Percentiles rank a stretch among this genome's conserved stretches.
phyloP scores from a whole-genome alignment of 2,888 invertebrate genomes.

The Eupithecia abbreviata region DNA sequence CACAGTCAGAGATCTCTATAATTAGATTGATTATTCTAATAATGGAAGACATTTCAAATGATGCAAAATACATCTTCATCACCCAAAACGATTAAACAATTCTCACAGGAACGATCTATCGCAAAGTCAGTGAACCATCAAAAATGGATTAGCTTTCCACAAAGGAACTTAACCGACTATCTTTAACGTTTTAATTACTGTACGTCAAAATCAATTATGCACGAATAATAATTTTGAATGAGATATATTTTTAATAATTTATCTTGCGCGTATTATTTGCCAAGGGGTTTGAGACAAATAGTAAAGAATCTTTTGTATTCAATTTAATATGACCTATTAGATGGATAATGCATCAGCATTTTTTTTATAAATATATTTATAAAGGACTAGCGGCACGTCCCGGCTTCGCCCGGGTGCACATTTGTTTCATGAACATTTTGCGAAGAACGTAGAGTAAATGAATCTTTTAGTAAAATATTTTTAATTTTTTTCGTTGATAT shows the following conservation, averaged over 20 bases:
- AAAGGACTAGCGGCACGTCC: too few relatives aligned
- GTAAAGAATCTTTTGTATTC: neutral
- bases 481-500: too few relatives aligned
- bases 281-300: constrained; percentile 44
- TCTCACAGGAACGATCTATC: constrained; percentile 60
- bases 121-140: constrained; percentile 63
- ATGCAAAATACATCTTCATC: constrained; percentile 30
- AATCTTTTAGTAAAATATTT: too few relatives aligned
- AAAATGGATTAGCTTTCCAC: constrained; percentile 66
- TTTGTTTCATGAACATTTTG: too few relatives aligned
- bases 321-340: neutral
- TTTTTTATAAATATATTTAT: neutral
- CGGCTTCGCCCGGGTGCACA: too few relatives aligned
- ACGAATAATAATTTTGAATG: constrained; percentile 71
- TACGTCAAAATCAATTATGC: constrained; percentile 78
- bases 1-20: neutral
- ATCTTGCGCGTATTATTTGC: constrained; percentile 56
- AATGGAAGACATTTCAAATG: constrained; percentile 17
- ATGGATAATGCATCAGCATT: neutral
- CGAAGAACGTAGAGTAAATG: too few relatives aligned
- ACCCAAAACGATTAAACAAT: constrained; percentile 43
- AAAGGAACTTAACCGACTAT: constrained; percentile 61
- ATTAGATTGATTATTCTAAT: neutral
- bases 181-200: constrained; percentile 67
- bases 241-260: constrained; percentile 70